These are phyloP conservation scores for Cyphomyrus discorhynchus DNA, from an alignment of 2,113 vertebrate genomes.

Conservation along the genomic window DNA sequence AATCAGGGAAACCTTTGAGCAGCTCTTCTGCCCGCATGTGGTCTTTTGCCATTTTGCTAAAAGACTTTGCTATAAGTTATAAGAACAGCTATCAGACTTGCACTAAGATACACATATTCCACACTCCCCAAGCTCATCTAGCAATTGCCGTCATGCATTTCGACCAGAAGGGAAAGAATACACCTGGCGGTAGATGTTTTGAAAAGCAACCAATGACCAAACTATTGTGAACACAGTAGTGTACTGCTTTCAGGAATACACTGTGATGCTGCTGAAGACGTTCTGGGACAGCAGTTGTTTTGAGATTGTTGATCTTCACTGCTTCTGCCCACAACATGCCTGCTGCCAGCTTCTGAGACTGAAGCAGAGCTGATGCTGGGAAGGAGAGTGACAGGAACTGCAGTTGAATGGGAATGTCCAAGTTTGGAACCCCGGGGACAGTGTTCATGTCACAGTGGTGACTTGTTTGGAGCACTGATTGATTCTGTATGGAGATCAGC, in stretches of 20 bases:
- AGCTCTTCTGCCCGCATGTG: neutral
- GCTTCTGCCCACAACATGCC: neutral
- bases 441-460: neutral
- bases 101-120: neutral
- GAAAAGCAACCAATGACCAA: neutral
- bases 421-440: constrained; percentile 30
- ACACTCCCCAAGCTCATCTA: neutral
- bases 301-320: neutral
- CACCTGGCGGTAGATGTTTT: neutral
- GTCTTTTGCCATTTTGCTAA: neutral
- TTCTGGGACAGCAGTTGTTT: neutral
- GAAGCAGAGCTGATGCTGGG: constrained; percentile 14
- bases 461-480: constrained; percentile 35
- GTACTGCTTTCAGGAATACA: neutral
- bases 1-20: neutral
- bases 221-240: neutral
- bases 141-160: neutral
- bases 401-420: constrained; percentile 34
- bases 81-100: neutral
- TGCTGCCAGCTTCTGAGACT: neutral
- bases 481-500: constrained; percentile 43
- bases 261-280: neutral
- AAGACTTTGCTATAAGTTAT: neutral
- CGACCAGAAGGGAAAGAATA: neutral
- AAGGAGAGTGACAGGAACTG: neutral